phyloP scores from a whole-genome alignment of 2,888 invertebrate genomes.

The Dolichomitus sp. region DNA sequence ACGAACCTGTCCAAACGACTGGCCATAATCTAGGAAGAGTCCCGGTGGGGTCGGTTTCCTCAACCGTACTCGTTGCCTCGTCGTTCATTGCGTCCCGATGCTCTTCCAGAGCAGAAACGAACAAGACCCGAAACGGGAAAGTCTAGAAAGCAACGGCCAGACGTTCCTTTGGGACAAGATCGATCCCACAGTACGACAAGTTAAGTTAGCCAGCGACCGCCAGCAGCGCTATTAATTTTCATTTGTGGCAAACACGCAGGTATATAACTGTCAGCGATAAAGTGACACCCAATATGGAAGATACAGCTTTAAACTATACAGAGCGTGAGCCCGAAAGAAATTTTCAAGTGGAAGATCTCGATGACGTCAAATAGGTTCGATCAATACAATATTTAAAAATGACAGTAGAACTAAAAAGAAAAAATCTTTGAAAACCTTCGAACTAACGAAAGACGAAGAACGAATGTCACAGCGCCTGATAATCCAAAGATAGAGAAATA shows the following conservation, averaged over 20 bases:
- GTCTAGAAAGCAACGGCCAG: constrained; percentile 51
- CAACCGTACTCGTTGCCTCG: constrained; percentile 61
- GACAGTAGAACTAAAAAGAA: neutral
- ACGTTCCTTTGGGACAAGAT: constrained; percentile 64
- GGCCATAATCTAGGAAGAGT: constrained; percentile 74
- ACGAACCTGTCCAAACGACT: constrained; percentile 72
- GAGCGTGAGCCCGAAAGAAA: neutral
- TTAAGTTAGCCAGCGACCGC: constrained; percentile 17
- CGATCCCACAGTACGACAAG: constrained; percentile 49
- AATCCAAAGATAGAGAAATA: neutral
- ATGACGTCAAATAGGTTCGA: neutral
- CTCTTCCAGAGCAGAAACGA: constrained; percentile 26
- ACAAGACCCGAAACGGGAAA: constrained; percentile 47
- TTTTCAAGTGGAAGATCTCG: neutral
- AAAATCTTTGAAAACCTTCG: too few species aligned
- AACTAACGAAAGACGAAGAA: too few species aligned
- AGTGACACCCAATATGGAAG: neutral
- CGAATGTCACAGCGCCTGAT: too few species aligned
- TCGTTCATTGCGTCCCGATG: constrained; percentile 59
- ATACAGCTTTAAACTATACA: constrained; percentile 1
- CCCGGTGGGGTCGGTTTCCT: constrained; percentile 61
- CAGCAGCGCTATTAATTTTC: constrained; percentile 64
- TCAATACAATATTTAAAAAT: neutral
- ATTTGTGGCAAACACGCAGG: constrained; percentile 53
- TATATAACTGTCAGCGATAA: constrained; percentile 27